Base-by-base conservation (phyloP, 2,797 vertebrate species). In the Myotis vivesi region DNA sequence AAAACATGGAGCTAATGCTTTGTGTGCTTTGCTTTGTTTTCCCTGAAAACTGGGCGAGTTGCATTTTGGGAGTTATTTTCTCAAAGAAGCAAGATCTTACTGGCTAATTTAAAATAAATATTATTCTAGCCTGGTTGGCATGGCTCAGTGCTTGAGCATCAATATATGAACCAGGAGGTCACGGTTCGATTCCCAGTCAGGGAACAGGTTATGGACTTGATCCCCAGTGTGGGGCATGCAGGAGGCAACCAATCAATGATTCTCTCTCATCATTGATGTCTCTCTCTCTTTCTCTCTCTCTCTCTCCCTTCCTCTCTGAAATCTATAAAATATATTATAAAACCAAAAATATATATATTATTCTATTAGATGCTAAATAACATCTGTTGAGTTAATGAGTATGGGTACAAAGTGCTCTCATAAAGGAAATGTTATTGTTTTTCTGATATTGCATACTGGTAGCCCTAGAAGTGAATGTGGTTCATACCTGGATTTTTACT, bases 311-410 rank as follows among this genome's bases (percentile, higher is more conserved):
- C 12, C 13, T 62, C 25, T 62, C 28, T 30, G 28, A 62, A 62
- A 62, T 62, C 28, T 30, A 62, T 15, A 30, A 62, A 62, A 30
- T 62, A 30, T 15, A 30, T 28, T 59, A 28, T 62, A 62, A 62
- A 62, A 62, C 28, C 25, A 62, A 62, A 62, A 28, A 30, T 15
- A 25, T 0, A 8, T 10, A 25, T 79, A 95, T 89, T 93, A 90
- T 95, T 86, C 92, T 94, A 86, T 92, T 95, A 90, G 75, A 51
- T 72, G 76, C 90, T 90, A 87, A 95, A 86, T 71, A 96, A 93
- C 93, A 94, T 95, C 92, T 97, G 94, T 92, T 79, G 90, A 94
- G 82, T 92, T 95, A 95, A 95, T 92, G 92, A 95, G 72, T 89
- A 95, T 76, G 59, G 55, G 90, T 89, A 90, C 53, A 82, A 91